Conservation (phyloP, 2,113 vertebrate species). For the Parus major region DNA sequence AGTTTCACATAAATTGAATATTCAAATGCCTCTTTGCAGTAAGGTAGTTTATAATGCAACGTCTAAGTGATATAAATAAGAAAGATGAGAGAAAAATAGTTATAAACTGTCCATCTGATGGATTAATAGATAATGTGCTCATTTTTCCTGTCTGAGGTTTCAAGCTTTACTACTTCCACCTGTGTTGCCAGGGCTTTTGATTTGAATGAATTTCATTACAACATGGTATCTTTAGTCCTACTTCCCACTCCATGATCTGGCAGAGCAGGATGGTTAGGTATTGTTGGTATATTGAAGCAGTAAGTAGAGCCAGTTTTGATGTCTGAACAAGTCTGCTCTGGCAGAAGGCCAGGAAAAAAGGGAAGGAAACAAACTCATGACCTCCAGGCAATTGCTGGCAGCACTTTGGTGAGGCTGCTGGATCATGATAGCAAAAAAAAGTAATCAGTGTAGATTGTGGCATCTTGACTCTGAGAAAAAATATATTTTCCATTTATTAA, state of each 20-base stretch:
- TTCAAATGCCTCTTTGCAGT: background rate
- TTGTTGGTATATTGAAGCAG: background rate
- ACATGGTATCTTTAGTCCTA: background rate
- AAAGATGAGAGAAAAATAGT: background rate
- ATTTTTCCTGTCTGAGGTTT: background rate
- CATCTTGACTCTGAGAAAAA: background rate
- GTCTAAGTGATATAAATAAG: background rate
- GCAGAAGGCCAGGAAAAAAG: slow-evolving; percentile 38
- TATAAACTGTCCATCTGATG: background rate
- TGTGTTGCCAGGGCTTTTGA: background rate
- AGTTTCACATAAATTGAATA: background rate
- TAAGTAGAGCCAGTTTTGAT: background rate
- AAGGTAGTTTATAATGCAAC: background rate
- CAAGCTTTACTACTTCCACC: background rate
- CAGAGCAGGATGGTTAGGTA: background rate
- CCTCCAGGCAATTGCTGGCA: slow-evolving; percentile 21
- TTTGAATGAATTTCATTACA: background rate
- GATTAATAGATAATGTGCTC: background rate
- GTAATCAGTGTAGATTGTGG: background rate
- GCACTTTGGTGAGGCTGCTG: background rate
- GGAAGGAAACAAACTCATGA: slow-evolving; percentile 49
- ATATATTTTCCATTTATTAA: background rate
- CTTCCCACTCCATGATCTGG: background rate
- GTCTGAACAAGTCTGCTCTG: slow-evolving; percentile 37
- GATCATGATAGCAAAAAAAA: background rate